phyloP scores from a whole-genome alignment of 2,888 invertebrate species.

The Smittia sp. region DNA sequence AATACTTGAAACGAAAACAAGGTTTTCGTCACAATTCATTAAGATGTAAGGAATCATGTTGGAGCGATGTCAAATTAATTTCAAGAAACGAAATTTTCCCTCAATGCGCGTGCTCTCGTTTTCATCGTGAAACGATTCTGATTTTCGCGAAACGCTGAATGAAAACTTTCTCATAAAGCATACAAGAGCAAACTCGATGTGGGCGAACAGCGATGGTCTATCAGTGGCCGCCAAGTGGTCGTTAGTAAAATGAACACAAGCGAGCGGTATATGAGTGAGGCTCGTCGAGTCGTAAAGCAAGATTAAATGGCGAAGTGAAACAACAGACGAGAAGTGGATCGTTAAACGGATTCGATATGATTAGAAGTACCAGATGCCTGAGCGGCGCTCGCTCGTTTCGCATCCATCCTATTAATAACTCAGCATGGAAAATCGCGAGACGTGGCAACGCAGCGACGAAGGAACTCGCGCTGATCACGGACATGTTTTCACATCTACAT shows the following conservation, averaged over 20 bases:
- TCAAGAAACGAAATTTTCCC: neutral
- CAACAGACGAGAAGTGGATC: neutral
- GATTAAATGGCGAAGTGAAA: neutral
- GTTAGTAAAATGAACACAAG: neutral
- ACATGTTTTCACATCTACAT: too few relatives aligned
- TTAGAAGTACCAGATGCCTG: neutral
- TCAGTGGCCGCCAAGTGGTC: neutral
- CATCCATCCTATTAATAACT: too few relatives aligned
- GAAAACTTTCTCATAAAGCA: neutral
- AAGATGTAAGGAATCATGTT: conserved; percentile 35
- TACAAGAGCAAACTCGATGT: neutral
- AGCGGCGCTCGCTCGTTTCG: too few relatives aligned
- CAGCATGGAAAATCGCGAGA: neutral
- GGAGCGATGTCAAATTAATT: conserved; percentile 39
- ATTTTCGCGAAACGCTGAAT: neutral
- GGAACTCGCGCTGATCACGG: too few relatives aligned
- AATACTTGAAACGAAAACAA: conserved; percentile 14
- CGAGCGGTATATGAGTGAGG: neutral
- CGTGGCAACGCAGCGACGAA: neutral
- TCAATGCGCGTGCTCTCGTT: neutral
- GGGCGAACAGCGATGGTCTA: neutral
- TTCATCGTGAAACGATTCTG: neutral
- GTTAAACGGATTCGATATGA: neutral
- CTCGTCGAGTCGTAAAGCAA: neutral
- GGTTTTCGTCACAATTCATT: conserved; percentile 34